phyloP scores from a whole-genome alignment of 2,888 invertebrate genomes.

The Parthenolecanium corni region DNA sequence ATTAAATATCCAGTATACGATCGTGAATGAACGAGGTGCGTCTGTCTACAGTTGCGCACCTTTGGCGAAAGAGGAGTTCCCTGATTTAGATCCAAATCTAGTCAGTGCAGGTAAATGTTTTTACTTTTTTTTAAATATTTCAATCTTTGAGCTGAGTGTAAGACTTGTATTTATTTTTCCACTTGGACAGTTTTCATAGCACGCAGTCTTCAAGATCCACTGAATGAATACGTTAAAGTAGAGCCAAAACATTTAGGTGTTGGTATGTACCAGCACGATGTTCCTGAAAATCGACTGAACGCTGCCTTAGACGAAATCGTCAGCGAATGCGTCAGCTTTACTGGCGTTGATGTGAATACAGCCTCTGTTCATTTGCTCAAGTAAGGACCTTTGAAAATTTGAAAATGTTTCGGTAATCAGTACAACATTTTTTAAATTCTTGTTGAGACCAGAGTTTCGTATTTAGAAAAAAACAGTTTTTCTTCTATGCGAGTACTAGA shows the following conservation, averaged over 20 bases:
- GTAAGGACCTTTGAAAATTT: too few species aligned
- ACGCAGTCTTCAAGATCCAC: slow-evolving; percentile 75
- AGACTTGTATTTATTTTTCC: too few species aligned
- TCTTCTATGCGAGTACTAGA: too few species aligned
- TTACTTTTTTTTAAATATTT: neutral
- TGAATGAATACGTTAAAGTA: slow-evolving; percentile 84
- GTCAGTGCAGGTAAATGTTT: slow-evolving; percentile 55
- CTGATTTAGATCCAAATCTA: slow-evolving; percentile 67
- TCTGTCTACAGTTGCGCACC: slow-evolving; percentile 83
- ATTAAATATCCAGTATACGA: slow-evolving; percentile 56
- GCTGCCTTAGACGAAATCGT: slow-evolving; percentile 67
- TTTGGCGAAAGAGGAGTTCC: slow-evolving; percentile 72
- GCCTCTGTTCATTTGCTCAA: slow-evolving; percentile 69
- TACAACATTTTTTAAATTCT: slow-evolving; percentile 12
- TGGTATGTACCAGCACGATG: slow-evolving; percentile 91
- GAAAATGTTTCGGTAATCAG: neutral
- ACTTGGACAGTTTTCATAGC: slow-evolving; percentile 61
- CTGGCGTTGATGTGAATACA: slow-evolving; percentile 84
- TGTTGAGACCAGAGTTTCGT: slow-evolving; percentile 17
- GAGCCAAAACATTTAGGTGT: slow-evolving; percentile 87
- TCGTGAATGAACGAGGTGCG: slow-evolving; percentile 82
- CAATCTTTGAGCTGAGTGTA: too few species aligned
- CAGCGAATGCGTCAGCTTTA: slow-evolving; percentile 82
- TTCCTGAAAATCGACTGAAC: slow-evolving; percentile 63
- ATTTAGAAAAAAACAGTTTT: too few species aligned